phyloP scores from a whole-genome alignment of 2,797 vertebrate species.

The Bovichtus diacanthus region DNA sequence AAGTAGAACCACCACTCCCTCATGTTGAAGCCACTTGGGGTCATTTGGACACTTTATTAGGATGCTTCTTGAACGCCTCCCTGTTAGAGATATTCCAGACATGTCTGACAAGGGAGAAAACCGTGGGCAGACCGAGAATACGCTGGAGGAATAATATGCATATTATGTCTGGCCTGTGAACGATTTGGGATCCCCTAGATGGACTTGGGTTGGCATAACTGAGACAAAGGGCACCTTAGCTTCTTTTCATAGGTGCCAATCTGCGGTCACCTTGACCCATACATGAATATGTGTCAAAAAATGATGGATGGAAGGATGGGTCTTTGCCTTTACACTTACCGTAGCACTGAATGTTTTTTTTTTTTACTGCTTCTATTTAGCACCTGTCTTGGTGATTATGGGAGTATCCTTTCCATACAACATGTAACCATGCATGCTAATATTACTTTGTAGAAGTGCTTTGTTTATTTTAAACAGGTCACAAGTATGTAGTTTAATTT shows the following conservation, averaged over 20 bases:
- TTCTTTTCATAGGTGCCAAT: conserved; percentile 12
- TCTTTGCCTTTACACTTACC: background rate
- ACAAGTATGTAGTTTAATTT: background rate
- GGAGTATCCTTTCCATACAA: background rate
- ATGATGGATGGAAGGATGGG: conserved; percentile 14
- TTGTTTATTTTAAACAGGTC: background rate
- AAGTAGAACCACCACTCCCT: background rate
- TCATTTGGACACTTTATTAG: conserved; percentile 34
- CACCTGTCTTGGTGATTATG: background rate
- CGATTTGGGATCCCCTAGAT: conserved; percentile 15
- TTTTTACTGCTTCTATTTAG: background rate
- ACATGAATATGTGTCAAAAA: conserved; percentile 20
- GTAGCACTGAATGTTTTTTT: background rate
- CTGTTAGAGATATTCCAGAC: conserved; percentile 36
- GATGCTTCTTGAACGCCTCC: conserved; percentile 6
- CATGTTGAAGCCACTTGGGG: conserved; percentile 14
- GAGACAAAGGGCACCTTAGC: conserved; percentile 13
- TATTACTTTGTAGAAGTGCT: background rate
- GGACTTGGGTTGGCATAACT: conserved; percentile 17
- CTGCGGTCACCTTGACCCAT: conserved; percentile 9
- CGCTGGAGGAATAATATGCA: conserved; percentile 35
- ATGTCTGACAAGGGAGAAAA: conserved; percentile 23
- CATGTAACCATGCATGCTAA: background rate
- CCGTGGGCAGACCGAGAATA: conserved; percentile 20
- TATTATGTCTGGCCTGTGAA: conserved; percentile 24